A percentile compares a stretch with the other conserved stretches of the same genome.
Evolutionary conservation across 2,888 invertebrate species (phyloP).

Genomic region (Agrotis puta): DNA sequence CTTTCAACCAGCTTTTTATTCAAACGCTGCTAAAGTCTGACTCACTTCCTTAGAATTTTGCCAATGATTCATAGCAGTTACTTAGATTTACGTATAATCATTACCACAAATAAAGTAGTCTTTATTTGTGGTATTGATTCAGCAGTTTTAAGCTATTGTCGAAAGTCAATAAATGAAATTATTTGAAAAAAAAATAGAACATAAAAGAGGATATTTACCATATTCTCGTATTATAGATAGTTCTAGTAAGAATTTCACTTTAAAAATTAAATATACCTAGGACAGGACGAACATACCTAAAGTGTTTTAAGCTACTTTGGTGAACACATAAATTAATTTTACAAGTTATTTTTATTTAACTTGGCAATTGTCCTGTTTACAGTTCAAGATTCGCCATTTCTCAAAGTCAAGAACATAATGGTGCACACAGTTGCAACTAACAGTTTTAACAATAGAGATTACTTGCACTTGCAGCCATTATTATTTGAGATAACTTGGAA

Average conservation of each 20-base stretch:
- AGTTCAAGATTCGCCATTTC: background rate
- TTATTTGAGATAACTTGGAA: slow-evolving; percentile 17
- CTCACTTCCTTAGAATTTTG: slow-evolving; percentile 57
- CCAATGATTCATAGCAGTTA: slow-evolving; percentile 58
- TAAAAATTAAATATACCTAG: no score
- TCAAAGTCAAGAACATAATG: slow-evolving; percentile 13
- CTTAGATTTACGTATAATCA: slow-evolving; percentile 8
- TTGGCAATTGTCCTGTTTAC: background rate
- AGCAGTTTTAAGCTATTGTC: background rate
- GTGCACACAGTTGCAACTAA: background rate
- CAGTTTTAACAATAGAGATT: slow-evolving; percentile 31
- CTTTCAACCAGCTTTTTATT: slow-evolving; percentile 61
- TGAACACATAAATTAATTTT: slow-evolving; percentile 1
- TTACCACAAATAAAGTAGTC: no score
- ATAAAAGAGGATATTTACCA: no score
- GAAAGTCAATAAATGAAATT: no score
- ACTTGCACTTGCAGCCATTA: slow-evolving; percentile 22
- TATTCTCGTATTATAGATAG: no score
- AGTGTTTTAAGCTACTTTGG: background rate
- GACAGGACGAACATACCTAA: no score
- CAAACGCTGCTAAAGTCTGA: slow-evolving; percentile 49
- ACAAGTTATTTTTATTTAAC: background rate
- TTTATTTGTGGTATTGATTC: background rate
- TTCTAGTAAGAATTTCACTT: no score
- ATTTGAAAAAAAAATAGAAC: no score